Evolutionary conservation across 2,888 invertebrate species (phyloP).

Genomic region (Melinaea marsaeus): DNA sequence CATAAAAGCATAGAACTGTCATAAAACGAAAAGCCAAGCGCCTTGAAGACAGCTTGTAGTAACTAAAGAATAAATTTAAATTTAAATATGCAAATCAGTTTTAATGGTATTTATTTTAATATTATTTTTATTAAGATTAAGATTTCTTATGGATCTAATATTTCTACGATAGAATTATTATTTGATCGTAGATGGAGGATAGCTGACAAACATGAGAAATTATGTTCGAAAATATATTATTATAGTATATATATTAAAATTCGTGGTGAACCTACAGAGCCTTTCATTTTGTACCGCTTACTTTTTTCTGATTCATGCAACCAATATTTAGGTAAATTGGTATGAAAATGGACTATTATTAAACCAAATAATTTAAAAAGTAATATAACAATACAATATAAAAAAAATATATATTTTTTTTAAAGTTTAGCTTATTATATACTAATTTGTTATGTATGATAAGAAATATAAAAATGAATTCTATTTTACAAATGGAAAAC

Average conservation of each 20-base stretch:
- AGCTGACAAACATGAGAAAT: slow-evolving; percentile 7
- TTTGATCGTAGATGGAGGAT: background rate
- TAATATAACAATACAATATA: background rate
- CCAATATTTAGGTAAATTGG: slow-evolving; percentile 15
- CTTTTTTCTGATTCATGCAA: slow-evolving; percentile 48
- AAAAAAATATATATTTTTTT: background rate
- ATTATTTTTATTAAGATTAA: background rate
- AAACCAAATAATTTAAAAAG: slow-evolving; percentile 1
- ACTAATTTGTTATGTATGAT: no score
- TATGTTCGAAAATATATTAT: slow-evolving; percentile 13
- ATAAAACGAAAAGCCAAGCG: slow-evolving; percentile 17
- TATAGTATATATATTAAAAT: slow-evolving; percentile 21
- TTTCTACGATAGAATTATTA: background rate
- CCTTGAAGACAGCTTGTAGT: slow-evolving; percentile 18
- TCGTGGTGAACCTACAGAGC: slow-evolving; percentile 35
- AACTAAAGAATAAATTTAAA: background rate
- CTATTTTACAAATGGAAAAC: no score
- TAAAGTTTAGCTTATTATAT: background rate
- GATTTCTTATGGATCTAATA: background rate
- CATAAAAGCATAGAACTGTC: slow-evolving; percentile 26
- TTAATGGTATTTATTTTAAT: background rate
- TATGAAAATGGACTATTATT: slow-evolving; percentile 37
- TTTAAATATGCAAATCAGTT: background rate
- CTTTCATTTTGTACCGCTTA: slow-evolving; percentile 56
- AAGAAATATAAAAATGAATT: no score